Conservation (phyloP, 2,888 invertebrate genomes). For the Argyra leucocephala region DNA sequence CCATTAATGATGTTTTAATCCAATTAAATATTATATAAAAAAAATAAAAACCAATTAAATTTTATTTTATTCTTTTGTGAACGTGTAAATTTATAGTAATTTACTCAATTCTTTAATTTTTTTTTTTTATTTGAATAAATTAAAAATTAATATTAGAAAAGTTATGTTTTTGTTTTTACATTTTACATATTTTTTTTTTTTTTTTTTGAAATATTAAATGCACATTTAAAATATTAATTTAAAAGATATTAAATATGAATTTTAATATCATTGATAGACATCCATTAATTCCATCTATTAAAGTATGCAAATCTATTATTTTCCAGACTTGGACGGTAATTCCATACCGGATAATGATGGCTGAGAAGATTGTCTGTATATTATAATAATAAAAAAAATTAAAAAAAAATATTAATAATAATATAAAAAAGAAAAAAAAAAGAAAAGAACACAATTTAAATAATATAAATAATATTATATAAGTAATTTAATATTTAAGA, state of each 20-base stretch:
- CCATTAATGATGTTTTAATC: no score
- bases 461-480: background rate
- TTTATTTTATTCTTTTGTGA: no score
- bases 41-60: no score
- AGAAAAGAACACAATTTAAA: background rate
- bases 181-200: background rate
- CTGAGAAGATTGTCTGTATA: slow-evolving; percentile 21
- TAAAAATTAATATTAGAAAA: no score
- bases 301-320: background rate
- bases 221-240: background rate
- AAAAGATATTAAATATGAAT: no score
- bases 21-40: no score
- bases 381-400: background rate
- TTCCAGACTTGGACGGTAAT: slow-evolving; percentile 18
- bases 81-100: no score
- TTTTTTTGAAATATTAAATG: background rate
- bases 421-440: background rate
- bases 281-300: background rate
- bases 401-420: background rate
- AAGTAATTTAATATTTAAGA: no score
- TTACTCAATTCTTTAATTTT: no score
- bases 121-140: no score
- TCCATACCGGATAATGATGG: slow-evolving; percentile 23
- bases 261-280: background rate
- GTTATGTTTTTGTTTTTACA: no score